These are phyloP conservation scores for fruit fly (Drosophila melanogaster) DNA, from an alignment of 1,140 invertebrate genomes.

Conservation along the genomic window Release_6_plus_ISO1_MT NT_037436.4:3250501-3251000, in stretches of 20 bases:
- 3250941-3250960: constrained; percentile 1
- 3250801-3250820: constrained; percentile 41
- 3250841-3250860: constrained; percentile 53
- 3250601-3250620: not conserved
- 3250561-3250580: constrained; percentile 36
- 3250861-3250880: constrained; percentile 72
- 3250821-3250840: constrained; percentile 75
- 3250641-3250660: constrained; percentile 44
- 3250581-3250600: constrained; percentile 22
- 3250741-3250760: constrained; percentile 75
- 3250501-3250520: constrained; percentile 56
- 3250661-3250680: constrained; percentile 43
- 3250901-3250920: constrained; percentile 65
- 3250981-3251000: not conserved
- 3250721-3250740: constrained; percentile 66
- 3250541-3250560: constrained; percentile 61
- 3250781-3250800: constrained; percentile 37
- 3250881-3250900: constrained; percentile 41
- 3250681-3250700: constrained; percentile 35
- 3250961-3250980: constrained; percentile 9
- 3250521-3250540: constrained; percentile 84
- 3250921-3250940: constrained; percentile 36
- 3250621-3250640: not conserved
- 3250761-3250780: constrained; percentile 68
- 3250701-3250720: constrained; percentile 63